Percentiles rank a stretch among this genome's conserved stretches.
Conservation (phyloP, 2,113 vertebrate species). For the Triplophysa tibetana region DNA sequence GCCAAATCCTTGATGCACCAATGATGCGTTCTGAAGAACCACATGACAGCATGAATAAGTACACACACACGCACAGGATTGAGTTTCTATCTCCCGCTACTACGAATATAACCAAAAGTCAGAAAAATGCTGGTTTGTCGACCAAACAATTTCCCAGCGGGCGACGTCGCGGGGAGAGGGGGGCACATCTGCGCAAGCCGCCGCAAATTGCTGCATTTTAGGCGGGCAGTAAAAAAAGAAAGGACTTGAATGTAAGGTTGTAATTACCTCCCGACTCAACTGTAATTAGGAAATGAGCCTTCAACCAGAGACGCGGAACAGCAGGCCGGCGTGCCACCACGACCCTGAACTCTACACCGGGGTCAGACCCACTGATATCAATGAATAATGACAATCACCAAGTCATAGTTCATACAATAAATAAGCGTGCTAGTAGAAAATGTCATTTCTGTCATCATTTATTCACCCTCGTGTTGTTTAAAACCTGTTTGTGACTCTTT, state of each 20-base stretch:
- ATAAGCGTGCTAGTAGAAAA: too few relatives aligned
- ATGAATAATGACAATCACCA: conserved; percentile 48
- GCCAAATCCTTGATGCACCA: conserved; percentile 66
- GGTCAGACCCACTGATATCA: conserved; percentile 53
- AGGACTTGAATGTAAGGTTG: conserved; percentile 72
- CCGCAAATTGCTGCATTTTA: conserved; percentile 75
- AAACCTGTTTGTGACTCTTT: too few relatives aligned
- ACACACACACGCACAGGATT: conserved; percentile 61
- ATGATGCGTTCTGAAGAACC: conserved; percentile 72
- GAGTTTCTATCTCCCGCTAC: conserved; percentile 21
- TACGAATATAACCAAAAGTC: conserved; percentile 46
- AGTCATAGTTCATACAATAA: conserved; percentile 42
- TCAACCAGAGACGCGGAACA: conserved; percentile 58
- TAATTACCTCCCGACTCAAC: conserved; percentile 75
- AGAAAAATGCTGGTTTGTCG: conserved; percentile 32
- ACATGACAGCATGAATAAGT: conserved; percentile 69
- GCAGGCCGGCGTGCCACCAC: conserved; percentile 53
- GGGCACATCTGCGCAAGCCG: conserved; percentile 62
- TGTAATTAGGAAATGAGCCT: conserved; percentile 76
- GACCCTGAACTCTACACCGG: conserved; percentile 46
- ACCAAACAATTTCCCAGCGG: conserved; percentile 25
- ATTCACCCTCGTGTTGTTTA: too few relatives aligned
- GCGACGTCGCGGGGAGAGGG: conserved; percentile 6
- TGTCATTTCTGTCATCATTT: too few relatives aligned
- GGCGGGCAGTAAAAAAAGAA: conserved; percentile 65